Conservation (phyloP, 2,888 invertebrate species). For the Dasypolia templi region DNA sequence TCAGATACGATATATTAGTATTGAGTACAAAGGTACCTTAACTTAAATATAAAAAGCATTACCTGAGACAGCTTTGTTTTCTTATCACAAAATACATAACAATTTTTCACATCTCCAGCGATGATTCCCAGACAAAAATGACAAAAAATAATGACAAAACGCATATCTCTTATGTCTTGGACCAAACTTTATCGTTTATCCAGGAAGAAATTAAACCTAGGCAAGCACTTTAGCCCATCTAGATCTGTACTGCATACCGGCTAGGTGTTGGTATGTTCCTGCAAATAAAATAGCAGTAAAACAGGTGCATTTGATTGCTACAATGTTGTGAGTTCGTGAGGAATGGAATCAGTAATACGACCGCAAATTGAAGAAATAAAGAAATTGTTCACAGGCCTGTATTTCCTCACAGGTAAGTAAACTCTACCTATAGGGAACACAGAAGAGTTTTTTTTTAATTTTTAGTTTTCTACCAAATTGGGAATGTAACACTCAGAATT, state of each 20-base stretch:
- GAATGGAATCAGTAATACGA: slow-evolving; percentile 31
- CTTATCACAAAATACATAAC: background rate
- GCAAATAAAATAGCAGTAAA: slow-evolving; percentile 58
- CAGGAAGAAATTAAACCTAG: slow-evolving; percentile 79
- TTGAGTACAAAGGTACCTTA: too few species aligned
- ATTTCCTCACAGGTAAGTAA: too few species aligned
- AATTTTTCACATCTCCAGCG: background rate
- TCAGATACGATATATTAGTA: too few species aligned
- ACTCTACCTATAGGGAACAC: too few species aligned
- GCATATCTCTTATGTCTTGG: slow-evolving; percentile 40
- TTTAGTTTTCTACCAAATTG: too few species aligned
- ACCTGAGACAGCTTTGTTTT: background rate
- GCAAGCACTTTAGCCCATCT: slow-evolving; percentile 70
- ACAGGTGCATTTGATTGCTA: slow-evolving; percentile 24
- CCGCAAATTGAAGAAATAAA: slow-evolving; percentile 33
- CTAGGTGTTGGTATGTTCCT: slow-evolving; percentile 65
- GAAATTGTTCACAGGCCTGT: too few species aligned
- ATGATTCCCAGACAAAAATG: background rate
- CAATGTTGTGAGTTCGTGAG: slow-evolving; percentile 29
- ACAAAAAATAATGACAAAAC: background rate
- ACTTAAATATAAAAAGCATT: too few species aligned
- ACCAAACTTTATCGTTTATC: slow-evolving; percentile 68
- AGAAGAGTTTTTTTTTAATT: too few species aligned
- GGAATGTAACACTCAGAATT: too few species aligned
- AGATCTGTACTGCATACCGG: slow-evolving; percentile 69